A percentile compares a stretch with the other conserved stretches of the same genome.
Conservation (phyloP, 2,888 invertebrate species). For the Zonitis immaculata region DNA sequence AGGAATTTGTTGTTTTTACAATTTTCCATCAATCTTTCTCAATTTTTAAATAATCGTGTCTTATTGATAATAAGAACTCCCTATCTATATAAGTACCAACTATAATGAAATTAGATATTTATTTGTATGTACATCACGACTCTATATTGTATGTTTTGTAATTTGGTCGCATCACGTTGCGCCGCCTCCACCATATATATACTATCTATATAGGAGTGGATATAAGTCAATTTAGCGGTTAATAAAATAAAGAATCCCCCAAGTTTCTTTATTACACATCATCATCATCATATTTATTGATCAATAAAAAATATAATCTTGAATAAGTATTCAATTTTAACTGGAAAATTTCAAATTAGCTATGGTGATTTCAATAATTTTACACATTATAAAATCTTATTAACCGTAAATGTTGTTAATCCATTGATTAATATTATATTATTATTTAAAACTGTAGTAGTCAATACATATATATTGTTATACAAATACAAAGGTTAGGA, state of each 20-base stretch:
- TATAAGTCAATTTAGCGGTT: constrained; percentile 38
- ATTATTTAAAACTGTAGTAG: neutral
- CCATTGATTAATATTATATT: neutral
- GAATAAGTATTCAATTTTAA: constrained; percentile 30
- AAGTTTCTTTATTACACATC: constrained; percentile 9
- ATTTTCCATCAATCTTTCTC: no score
- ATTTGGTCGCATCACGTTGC: constrained; percentile 20
- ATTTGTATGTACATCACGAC: constrained; percentile 16
- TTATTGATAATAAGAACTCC: neutral
- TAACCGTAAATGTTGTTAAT: constrained; percentile 11
- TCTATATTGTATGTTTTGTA: constrained; percentile 23
- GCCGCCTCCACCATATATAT: constrained; percentile 13
- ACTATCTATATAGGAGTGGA: no score
- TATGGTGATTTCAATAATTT: constrained; percentile 24
- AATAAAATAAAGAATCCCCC: constrained; percentile 35
- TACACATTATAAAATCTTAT: constrained; percentile 10
- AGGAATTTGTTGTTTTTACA: no score
- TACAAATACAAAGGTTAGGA: no score
- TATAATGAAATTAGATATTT: constrained; percentile 20
- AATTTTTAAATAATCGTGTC: no score
- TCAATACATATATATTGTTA: no score
- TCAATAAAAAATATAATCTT: no score
- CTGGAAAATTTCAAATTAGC: constrained; percentile 30
- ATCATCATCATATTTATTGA: no score
- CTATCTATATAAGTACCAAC: no score